Evolutionary conservation across 2,113 vertebrate species (phyloP).

Genomic region (Meriones unguiculatus): DNA sequence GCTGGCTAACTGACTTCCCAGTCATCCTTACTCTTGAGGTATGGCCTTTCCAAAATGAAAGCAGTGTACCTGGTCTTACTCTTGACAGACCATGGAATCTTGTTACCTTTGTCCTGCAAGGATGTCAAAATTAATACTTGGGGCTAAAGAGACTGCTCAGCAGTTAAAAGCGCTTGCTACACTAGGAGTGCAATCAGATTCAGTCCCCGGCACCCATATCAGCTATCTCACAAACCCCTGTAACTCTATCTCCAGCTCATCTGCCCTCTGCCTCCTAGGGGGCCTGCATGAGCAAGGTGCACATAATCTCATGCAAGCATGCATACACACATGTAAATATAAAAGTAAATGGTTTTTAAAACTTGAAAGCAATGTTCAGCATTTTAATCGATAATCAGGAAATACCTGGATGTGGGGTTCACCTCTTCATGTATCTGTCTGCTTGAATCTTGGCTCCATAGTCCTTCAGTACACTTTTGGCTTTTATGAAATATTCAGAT

Average conservation of each 20-base stretch:
- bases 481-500: neutral
- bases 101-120: neutral
- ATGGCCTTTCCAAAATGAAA: neutral
- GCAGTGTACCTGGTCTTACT: neutral
- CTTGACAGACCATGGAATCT: neutral
- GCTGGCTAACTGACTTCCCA: fast-evolving
- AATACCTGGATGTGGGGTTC: neutral
- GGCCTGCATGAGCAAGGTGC: too few species aligned
- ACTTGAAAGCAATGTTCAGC: neutral
- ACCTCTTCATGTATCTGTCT: neutral
- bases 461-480: neutral
- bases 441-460: neutral
- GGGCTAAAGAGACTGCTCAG: neutral
- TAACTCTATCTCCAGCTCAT: neutral
- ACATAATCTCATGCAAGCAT: neutral
- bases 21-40: neutral
- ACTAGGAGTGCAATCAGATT: neutral
- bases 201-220: neutral
- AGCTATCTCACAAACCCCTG: neutral
- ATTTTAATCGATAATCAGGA: constrained; percentile 29
- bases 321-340: neutral
- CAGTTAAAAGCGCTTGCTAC: neutral
- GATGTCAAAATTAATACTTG: neutral
- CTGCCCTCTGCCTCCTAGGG: neutral
- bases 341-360: neutral